A percentile compares a stretch with the other conserved stretches of the same genome.
These are phyloP conservation scores for Dallia pectoralis DNA, from an alignment of 2,797 vertebrate species.

Conservation along the genomic window DNA sequence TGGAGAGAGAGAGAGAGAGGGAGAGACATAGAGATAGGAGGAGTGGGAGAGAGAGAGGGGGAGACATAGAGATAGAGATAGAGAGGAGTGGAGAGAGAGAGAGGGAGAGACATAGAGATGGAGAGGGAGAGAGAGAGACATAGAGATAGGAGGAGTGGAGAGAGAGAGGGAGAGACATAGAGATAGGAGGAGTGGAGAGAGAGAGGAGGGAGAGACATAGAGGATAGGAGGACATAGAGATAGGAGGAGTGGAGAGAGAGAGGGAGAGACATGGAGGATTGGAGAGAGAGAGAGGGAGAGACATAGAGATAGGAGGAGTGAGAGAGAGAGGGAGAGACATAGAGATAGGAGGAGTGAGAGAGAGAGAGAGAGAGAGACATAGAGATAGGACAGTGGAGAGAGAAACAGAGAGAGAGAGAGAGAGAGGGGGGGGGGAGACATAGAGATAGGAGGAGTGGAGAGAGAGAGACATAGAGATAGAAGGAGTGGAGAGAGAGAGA, in stretches of 20 bases:
- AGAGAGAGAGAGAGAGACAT: no score
- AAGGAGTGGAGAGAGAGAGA: no score
- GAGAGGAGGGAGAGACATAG: background rate
- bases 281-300: background rate
- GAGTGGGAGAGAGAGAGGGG: background rate
- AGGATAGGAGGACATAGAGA: background rate
- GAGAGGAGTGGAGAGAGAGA: no score
- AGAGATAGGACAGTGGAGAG: background rate
- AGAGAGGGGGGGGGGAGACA: background rate
- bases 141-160: no score
- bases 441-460: background rate
- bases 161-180: background rate
- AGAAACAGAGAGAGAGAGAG: background rate
- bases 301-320: background rate
- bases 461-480: no score
- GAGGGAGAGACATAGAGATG: background rate
- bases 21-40: background rate
- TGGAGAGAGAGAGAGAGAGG: background rate
- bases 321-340: no score
- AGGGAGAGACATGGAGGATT: no score
- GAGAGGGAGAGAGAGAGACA: no score
- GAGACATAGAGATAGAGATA: no score
- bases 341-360: no score
- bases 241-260: background rate
- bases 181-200: background rate